A percentile compares a stretch with the other conserved stretches of the same genome.
Conservation (phyloP, 1,140 invertebrate genomes). For the Watersipora subatra region DNA sequence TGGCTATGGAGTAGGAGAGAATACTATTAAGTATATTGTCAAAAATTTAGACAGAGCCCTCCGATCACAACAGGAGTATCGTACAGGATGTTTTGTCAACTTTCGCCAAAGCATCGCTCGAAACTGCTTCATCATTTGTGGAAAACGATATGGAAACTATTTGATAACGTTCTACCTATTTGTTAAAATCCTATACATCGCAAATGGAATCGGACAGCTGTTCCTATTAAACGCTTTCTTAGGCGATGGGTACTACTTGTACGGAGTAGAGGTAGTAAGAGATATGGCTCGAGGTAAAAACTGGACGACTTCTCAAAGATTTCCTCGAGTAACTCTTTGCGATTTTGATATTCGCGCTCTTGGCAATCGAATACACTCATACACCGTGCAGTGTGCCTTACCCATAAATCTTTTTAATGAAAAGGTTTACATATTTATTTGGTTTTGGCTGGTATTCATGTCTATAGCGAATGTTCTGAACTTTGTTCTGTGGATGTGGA, state of each 20-base stretch:
- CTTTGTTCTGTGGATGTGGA: neutral
- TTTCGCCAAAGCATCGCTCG: conserved; percentile 11
- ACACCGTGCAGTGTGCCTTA: conserved; percentile 15
- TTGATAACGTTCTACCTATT: conserved; percentile 42
- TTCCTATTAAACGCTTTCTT: conserved; percentile 44
- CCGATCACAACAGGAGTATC: conserved; percentile 6
- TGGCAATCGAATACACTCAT: conserved; percentile 23
- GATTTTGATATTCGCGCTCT: conserved; percentile 44
- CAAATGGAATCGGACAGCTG: conserved; percentile 43
- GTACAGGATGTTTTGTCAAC: conserved; percentile 7
- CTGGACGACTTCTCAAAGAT: conserved; percentile 37
- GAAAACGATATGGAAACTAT: conserved; percentile 42
- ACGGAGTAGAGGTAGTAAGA: conserved; percentile 40
- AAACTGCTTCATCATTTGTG: conserved; percentile 21
- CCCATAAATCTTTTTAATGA: conserved; percentile 29
- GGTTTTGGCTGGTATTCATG: conserved; percentile 28
- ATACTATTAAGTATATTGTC: conserved; percentile 23
- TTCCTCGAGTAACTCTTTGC: conserved; percentile 44
- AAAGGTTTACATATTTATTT: conserved; percentile 33
- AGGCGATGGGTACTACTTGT: conserved; percentile 41
- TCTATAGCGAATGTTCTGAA: conserved; percentile 3
- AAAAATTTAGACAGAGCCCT: conserved; percentile 24
- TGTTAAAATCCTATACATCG: conserved; percentile 42
- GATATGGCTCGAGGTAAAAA: conserved; percentile 35
- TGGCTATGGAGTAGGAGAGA: conserved; percentile 9